Percentiles rank a stretch among this genome's conserved stretches.
Evolutionary conservation across 2,888 invertebrate species (phyloP).

Genomic region (Stenurella melanura): DNA sequence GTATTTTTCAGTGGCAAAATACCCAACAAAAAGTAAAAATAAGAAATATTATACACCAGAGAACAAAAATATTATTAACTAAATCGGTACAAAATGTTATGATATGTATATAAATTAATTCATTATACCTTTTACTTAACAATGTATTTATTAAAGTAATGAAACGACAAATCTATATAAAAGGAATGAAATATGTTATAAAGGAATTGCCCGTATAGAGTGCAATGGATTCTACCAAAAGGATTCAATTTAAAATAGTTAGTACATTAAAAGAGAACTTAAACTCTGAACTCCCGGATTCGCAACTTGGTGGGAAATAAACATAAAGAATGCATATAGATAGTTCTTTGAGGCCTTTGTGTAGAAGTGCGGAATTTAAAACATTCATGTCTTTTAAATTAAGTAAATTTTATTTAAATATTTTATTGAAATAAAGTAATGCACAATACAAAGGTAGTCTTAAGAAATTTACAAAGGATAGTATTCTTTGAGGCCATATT

Average conservation of each 20-base stretch:
- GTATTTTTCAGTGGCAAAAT: no score
- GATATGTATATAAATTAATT: no score
- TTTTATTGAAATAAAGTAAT: background rate
- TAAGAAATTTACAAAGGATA: background rate
- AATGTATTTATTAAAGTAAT: no score
- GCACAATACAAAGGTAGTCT: background rate
- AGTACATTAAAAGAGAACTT: conserved; percentile 1
- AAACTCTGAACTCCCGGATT: background rate
- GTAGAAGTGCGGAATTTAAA: background rate
- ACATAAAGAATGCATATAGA: conserved; percentile 7
- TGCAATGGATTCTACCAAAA: background rate
- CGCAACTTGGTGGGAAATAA: conserved; percentile 7
- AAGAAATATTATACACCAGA: no score
- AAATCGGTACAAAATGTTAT: no score
- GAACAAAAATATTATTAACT: no score
- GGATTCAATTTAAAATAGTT: conserved; percentile 7
- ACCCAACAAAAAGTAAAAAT: no score
- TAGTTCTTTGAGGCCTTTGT: background rate
- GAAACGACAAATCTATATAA: background rate
- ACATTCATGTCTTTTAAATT: conserved; percentile 7
- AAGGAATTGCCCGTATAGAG: background rate
- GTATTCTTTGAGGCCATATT: background rate
- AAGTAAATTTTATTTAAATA: background rate
- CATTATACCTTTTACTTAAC: no score
- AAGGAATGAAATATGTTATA: background rate